Evolutionary conservation across 2,797 vertebrate species (phyloP).

Genomic region (Tapirus indicus): DNA sequence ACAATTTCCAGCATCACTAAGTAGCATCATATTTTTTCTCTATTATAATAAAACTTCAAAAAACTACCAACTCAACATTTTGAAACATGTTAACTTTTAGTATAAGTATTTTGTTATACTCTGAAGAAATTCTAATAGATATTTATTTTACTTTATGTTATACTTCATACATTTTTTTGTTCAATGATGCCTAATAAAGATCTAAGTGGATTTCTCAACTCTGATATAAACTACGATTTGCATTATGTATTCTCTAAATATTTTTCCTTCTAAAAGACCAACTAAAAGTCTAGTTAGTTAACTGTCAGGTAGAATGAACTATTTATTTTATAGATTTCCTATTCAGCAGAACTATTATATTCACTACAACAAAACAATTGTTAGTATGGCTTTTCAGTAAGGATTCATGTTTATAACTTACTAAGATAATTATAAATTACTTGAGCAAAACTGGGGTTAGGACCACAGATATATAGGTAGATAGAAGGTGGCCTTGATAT

Average conservation of each 20-base stretch:
- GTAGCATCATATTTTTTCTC: neutral
- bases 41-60: neutral
- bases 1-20: neutral
- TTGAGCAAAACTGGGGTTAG: neutral
- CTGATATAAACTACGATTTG: neutral
- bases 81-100: conserved; percentile 42
- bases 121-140: neutral
- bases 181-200: neutral
- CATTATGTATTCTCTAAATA: neutral
- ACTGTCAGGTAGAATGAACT: neutral
- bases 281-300: neutral
- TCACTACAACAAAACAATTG: neutral
- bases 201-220: conserved; percentile 10
- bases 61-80: neutral
- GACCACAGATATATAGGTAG: neutral
- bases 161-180: conserved; percentile 3
- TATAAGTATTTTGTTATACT: conserved; percentile 1
- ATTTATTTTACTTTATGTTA: neutral
- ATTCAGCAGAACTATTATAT: neutral
- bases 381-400: neutral
- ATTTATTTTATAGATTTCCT: conserved; percentile 35
- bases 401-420: neutral
- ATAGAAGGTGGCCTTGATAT: neutral
- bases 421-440: neutral
- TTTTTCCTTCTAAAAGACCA: conserved; percentile 11